Conservation (phyloP, 2,113 vertebrate genomes). For the Casuarius casuarius region DNA sequence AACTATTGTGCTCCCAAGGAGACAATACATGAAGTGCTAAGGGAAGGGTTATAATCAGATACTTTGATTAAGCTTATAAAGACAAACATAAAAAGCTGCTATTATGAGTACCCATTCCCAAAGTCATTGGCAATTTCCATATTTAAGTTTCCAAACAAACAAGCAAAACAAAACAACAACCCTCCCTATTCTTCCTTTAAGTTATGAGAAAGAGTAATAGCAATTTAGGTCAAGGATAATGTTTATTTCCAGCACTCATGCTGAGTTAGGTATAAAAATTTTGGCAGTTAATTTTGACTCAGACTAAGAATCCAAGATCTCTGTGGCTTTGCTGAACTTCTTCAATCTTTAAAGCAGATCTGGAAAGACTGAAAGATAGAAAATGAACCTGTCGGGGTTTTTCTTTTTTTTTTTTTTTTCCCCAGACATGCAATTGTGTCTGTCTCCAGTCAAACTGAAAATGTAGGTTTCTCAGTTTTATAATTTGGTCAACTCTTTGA, state of each 20-base stretch:
- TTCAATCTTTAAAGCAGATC: not conserved
- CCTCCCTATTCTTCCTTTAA: not conserved
- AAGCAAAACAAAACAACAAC: conserved; percentile 1
- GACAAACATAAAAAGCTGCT: not conserved
- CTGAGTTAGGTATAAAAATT: not conserved
- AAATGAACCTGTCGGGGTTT: not conserved
- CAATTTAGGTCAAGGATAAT: not conserved
- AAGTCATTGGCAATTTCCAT: conserved; percentile 7
- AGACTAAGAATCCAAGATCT: not conserved
- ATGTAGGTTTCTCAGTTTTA: not conserved
- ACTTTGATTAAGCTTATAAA: conserved; percentile 60
- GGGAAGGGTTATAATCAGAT: conserved; percentile 52
- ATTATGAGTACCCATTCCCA: not conserved
- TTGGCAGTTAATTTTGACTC: not conserved
- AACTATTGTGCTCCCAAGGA: conserved; percentile 43
- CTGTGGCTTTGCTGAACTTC: not conserved
- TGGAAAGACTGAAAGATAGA: not conserved
- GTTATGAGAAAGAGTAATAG: not conserved
- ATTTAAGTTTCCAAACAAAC: conserved; percentile 40
- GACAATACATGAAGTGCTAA: conserved; percentile 31
- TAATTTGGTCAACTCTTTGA: not conserved
- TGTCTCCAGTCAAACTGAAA: not conserved
- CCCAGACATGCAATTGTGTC: not conserved
- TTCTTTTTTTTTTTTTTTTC: not conserved
- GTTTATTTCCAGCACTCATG: not conserved